Conservation (phyloP, 2,888 invertebrate genomes). For the Leptopilina syphax region DNA sequence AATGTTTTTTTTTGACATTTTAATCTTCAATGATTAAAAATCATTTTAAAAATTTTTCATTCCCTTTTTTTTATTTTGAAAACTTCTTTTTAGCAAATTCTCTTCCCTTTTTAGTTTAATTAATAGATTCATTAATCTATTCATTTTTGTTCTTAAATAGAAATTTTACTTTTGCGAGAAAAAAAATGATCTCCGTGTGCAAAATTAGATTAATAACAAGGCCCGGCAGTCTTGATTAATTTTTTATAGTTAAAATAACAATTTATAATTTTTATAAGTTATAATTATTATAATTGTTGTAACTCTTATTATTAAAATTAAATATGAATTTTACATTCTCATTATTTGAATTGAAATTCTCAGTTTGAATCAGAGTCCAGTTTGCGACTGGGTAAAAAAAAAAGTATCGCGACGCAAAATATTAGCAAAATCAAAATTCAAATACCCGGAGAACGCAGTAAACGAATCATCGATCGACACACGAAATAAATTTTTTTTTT, state of each 20-base stretch:
- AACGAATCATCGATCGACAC: constrained; percentile 54
- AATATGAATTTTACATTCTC: constrained; percentile 45
- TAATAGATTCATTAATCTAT: neutral
- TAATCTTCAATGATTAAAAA: neutral
- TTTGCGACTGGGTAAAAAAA: constrained; percentile 12
- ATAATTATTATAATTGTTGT: neutral
- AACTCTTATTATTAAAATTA: constrained; percentile 14
- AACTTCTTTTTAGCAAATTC: neutral
- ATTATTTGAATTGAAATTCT: too few relatives aligned
- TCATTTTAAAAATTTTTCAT: neutral
- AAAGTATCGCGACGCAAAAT: constrained; percentile 28
- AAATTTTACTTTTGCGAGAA: neutral
- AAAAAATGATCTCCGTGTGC: neutral
- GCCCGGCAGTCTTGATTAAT: constrained; percentile 13
- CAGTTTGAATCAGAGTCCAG: neutral
- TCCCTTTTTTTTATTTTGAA: neutral
- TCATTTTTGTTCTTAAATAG: neutral
- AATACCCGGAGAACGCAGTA: constrained; percentile 53
- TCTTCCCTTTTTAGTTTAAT: neutral
- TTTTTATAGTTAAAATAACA: constrained; percentile 46
- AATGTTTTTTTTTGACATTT: constrained; percentile 6
- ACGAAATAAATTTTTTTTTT: constrained; percentile 63
- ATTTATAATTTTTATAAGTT: too few relatives aligned
- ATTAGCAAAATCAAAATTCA: constrained; percentile 48
- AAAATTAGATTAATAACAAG: constrained; percentile 11